Conservation (phyloP, 2,113 vertebrate species). For the Ptilonorhynchus violaceus region DNA sequence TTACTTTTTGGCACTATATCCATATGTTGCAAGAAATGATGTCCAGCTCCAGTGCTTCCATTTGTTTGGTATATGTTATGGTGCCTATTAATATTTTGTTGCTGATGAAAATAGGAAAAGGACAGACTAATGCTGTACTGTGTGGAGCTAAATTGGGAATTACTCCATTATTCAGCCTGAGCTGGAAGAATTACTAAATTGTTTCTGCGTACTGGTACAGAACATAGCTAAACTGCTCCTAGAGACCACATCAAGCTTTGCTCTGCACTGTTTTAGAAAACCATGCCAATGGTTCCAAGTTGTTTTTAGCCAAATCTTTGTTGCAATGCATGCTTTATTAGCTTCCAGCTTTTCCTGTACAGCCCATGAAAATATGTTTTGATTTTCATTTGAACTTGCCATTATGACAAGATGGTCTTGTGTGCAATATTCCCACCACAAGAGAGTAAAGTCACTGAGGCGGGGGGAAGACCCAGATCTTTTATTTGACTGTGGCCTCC, state of each 20-base stretch:
- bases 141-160: not conserved
- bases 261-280: not conserved
- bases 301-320: not conserved
- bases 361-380: not conserved
- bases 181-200: not conserved
- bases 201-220: not conserved
- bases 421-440: not conserved
- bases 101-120: not conserved
- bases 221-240: not conserved
- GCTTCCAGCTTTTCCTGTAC: not conserved
- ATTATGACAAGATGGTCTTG: not conserved
- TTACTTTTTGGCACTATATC: not conserved
- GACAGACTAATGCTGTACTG: not conserved
- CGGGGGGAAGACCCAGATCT: not conserved
- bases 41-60: not conserved
- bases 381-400: not conserved
- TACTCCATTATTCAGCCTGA: not conserved
- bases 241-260: not conserved
- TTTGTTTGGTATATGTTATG: not conserved
- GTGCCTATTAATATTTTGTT: not conserved
- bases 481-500: not conserved
- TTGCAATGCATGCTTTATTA: not conserved
- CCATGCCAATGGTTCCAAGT: not conserved
- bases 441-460: not conserved
- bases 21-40: rapidly evolving